A percentile compares a stretch with the other conserved stretches of the same genome.
Evolutionary conservation across 2,113 vertebrate species (phyloP).

Genomic region (Pterocles gutturalis): DNA sequence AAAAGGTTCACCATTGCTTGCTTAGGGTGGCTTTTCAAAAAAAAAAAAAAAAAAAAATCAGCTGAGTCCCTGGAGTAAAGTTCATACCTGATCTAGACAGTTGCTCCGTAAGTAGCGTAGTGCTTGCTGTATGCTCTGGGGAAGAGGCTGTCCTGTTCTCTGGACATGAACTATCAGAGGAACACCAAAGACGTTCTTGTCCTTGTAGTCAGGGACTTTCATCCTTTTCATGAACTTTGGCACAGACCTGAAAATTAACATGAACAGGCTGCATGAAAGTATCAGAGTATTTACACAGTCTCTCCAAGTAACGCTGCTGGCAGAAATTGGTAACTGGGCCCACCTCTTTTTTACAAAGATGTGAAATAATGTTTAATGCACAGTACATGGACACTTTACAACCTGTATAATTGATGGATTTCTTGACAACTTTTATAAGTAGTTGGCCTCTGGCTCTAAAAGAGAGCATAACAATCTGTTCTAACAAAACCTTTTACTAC

Average conservation of each 20-base stretch:
- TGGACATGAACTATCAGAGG: slow-evolving; percentile 96
- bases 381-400: neutral
- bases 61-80: neutral
- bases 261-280: neutral
- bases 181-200: slow-evolving; percentile 96
- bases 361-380: neutral
- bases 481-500: neutral
- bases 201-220: slow-evolving; percentile 97
- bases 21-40: neutral
- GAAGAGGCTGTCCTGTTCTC: slow-evolving; percentile 94
- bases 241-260: slow-evolving; percentile 87
- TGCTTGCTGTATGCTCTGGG: slow-evolving; percentile 94
- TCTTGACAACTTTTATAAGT: neutral
- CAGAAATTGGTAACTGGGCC: neutral
- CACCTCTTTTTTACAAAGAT: neutral
- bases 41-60: neutral
- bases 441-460: neutral
- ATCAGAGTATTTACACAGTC: neutral
- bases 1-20: neutral
- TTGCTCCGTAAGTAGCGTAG: slow-evolving; percentile 90
- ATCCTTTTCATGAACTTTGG: slow-evolving; percentile 99
- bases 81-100: slow-evolving; percentile 93
- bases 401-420: neutral
- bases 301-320: neutral
- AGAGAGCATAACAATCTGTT: neutral